Conservation (phyloP, 2,113 vertebrate species). For the Mirounga angustirostris region DNA sequence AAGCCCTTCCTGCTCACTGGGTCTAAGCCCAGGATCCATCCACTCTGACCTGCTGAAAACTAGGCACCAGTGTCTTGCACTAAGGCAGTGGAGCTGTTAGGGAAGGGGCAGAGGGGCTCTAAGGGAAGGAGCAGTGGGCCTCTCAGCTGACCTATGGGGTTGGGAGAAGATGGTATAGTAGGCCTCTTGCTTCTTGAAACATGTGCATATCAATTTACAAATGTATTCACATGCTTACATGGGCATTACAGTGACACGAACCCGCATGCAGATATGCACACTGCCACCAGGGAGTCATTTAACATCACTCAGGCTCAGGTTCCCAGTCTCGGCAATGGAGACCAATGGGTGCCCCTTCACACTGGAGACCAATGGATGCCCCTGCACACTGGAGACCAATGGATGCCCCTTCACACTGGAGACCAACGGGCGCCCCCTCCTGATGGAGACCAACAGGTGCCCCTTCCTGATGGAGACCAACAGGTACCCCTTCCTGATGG, state of each 20-base stretch:
- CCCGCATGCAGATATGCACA: not conserved
- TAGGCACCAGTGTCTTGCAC: not conserved
- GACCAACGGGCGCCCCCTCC: not conserved
- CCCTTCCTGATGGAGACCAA: not conserved
- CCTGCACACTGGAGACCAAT: too few relatives aligned
- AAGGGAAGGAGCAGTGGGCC: not conserved
- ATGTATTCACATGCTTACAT: not conserved
- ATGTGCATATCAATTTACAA: not conserved
- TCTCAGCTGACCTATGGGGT: not conserved
- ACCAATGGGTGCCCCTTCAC: not conserved
- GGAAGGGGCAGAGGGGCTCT: not conserved
- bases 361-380: too few relatives aligned
- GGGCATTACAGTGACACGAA: not conserved
- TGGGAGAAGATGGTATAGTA: not conserved
- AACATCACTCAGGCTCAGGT: not conserved
- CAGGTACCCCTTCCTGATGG: fast-evolving
- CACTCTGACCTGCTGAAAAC: not conserved
- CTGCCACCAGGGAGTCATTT: not conserved
- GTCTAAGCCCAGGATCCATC: not conserved
- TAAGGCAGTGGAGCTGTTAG: not conserved
- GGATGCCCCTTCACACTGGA: not conserved
- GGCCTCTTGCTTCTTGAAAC: not conserved
- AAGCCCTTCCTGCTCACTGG: not conserved
- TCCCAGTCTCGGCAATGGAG: not conserved
- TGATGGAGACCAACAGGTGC: too few relatives aligned